These are phyloP conservation scores for Spea bombifrons DNA, from an alignment of 2,113 vertebrate genomes.

Conservation along the genomic window DNA sequence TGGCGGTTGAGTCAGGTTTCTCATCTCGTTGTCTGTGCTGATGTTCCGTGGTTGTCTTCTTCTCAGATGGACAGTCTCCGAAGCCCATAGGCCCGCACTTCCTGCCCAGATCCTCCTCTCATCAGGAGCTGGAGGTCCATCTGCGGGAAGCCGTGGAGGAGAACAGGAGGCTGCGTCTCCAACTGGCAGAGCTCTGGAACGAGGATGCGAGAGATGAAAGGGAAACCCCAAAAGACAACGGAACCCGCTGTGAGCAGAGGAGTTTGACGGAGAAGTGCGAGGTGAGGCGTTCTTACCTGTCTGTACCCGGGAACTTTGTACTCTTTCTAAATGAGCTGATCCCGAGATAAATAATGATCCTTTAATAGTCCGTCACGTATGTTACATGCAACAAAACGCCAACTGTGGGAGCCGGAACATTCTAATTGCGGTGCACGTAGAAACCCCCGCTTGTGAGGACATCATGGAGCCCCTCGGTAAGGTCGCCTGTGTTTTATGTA, in stretches of 20 bases:
- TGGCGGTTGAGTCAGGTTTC: too few relatives aligned
- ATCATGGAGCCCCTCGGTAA: too few relatives aligned
- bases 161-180: constrained; percentile 77
- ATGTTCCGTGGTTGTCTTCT: not conserved
- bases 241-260: constrained; percentile 72
- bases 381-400: too few relatives aligned
- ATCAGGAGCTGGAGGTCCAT: constrained; percentile 89
- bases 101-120: not conserved
- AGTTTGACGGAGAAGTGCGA: constrained; percentile 81
- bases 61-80: constrained; percentile 8
- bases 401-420: too few relatives aligned
- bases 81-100: not conserved
- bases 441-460: too few relatives aligned
- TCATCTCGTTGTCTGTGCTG: too few relatives aligned
- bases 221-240: constrained; percentile 67
- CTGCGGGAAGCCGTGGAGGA: constrained; percentile 85
- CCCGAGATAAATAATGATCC: too few relatives aligned
- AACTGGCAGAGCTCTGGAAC: constrained; percentile 71
- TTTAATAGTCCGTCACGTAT: too few relatives aligned
- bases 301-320: too few relatives aligned
- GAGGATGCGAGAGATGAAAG: constrained; percentile 60
- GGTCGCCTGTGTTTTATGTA: too few relatives aligned
- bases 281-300: constrained; percentile 59
- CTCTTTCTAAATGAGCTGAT: too few relatives aligned
- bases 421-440: too few relatives aligned